These are phyloP conservation scores for Coronaproctus castanopsis DNA, from an alignment of 2,888 invertebrate species.

Conservation along the genomic window DNA sequence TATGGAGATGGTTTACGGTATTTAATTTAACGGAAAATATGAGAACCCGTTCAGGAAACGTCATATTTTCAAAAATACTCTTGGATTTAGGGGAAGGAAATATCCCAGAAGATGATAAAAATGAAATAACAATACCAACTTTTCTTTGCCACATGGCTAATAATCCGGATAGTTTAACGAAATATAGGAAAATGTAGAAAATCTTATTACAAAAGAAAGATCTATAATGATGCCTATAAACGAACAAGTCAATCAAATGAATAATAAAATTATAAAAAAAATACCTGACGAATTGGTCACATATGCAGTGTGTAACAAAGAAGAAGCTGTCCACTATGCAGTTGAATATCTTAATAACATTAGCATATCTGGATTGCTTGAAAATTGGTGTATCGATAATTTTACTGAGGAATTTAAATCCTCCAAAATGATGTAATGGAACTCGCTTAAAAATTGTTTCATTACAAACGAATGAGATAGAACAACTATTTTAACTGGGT, in stretches of 20 bases:
- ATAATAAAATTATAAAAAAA: constrained; percentile 4
- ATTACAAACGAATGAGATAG: constrained; percentile 3
- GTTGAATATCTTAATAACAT: not conserved
- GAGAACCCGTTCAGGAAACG: not conserved
- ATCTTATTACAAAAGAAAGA: constrained; percentile 15
- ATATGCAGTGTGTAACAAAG: constrained; percentile 3
- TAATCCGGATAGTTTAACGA: not conserved
- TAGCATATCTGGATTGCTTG: constrained; percentile 12
- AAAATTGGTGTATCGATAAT: constrained; percentile 10
- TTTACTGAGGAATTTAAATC: not conserved
- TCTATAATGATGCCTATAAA: constrained; percentile 23
- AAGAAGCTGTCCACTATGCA: constrained; percentile 6
- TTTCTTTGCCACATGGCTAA: not conserved
- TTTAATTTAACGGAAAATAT: not conserved
- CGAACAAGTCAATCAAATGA: constrained; percentile 6
- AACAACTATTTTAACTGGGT: constrained; percentile 20
- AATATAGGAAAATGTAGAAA: not conserved
- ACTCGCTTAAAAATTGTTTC: not conserved
- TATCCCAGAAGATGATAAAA: not conserved
- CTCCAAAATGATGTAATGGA: not conserved
- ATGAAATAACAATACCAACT: not conserved
- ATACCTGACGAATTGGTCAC: not conserved
- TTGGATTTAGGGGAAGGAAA: not conserved
- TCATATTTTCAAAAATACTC: not conserved
- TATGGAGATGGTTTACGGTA: not conserved